phyloP scores from a whole-genome alignment of 2,113 vertebrate species.

The Mixornis gularis region DNA sequence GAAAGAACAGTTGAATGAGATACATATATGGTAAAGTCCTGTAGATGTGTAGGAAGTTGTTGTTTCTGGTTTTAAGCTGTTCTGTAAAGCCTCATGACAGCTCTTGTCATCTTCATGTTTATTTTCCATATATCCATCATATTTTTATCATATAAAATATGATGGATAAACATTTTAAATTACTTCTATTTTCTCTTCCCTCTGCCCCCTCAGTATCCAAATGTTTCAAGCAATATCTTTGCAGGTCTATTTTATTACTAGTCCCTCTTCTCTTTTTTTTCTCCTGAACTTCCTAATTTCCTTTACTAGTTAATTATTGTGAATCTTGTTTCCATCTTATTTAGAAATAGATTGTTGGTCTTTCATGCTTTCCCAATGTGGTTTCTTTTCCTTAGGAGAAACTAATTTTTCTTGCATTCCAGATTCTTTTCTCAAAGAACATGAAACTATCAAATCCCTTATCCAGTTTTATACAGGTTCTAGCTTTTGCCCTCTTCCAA shows the following conservation, averaged over 20 bases:
- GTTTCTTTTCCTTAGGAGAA: background rate
- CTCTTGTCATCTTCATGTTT: background rate
- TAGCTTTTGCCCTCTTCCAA: background rate
- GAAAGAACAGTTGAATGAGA: background rate
- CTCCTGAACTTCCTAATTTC: background rate
- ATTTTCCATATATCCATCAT: background rate
- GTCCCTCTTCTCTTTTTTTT: background rate
- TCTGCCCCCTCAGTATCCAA: background rate
- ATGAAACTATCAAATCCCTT: background rate
- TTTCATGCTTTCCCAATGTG: background rate
- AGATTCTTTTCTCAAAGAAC: background rate
- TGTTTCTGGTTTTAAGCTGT: background rate
- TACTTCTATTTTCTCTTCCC: background rate
- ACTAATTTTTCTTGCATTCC: background rate
- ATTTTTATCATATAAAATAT: background rate
- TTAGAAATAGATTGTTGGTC: background rate
- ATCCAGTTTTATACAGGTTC: background rate
- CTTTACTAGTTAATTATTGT: background rate
- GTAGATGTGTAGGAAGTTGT: background rate
- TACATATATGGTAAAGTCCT: accelerated
- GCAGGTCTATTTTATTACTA: background rate
- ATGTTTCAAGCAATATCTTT: background rate
- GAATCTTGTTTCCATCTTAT: background rate
- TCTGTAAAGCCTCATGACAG: background rate
- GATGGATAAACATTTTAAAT: background rate